Conservation (phyloP, 2,888 invertebrate genomes). For the Ferdinandea cuprea region DNA sequence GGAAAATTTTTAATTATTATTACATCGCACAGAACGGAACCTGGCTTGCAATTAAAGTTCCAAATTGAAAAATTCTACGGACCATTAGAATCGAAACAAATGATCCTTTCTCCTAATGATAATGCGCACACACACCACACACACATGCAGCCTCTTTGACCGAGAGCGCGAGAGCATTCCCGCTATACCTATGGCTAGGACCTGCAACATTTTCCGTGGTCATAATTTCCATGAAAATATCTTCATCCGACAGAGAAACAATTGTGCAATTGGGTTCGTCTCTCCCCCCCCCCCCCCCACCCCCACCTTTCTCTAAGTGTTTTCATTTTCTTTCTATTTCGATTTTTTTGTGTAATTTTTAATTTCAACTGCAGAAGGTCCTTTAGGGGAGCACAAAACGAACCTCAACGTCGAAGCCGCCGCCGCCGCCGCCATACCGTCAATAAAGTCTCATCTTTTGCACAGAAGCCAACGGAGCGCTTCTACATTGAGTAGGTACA, state of each 20-base stretch:
- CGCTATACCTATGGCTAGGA: not conserved
- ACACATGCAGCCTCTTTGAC: constrained; percentile 15
- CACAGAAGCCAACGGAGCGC: constrained; percentile 51
- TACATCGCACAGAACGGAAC: not conserved
- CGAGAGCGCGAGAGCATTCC: not conserved
- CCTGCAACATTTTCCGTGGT: constrained; percentile 36
- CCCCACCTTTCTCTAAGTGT: constrained; percentile 36
- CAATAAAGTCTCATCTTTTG: constrained; percentile 64
- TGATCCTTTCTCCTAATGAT: constrained; percentile 56
- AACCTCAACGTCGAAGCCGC: constrained; percentile 13
- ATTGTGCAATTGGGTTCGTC: constrained; percentile 54
- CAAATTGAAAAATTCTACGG: constrained; percentile 64
- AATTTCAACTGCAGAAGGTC: constrained; percentile 70
- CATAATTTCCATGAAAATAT: constrained; percentile 65
- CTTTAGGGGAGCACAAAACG: constrained; percentile 29
- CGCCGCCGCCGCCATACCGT: not conserved
- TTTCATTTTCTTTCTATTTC: constrained; percentile 64
- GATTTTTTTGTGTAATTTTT: constrained; percentile 62
- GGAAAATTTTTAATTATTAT: constrained; percentile 53
- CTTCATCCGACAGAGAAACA: constrained; percentile 13
- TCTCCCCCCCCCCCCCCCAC: too few species aligned
- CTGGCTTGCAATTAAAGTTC: constrained; percentile 56
- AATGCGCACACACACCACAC: constrained; percentile 34
- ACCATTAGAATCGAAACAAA: constrained; percentile 67
- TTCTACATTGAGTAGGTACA: too few species aligned